Evolutionary conservation across 1,140 invertebrate genomes (phyloP), one percentile per base, ranked within the genome.

Genomic region (Nylanderia fulva): DNA sequence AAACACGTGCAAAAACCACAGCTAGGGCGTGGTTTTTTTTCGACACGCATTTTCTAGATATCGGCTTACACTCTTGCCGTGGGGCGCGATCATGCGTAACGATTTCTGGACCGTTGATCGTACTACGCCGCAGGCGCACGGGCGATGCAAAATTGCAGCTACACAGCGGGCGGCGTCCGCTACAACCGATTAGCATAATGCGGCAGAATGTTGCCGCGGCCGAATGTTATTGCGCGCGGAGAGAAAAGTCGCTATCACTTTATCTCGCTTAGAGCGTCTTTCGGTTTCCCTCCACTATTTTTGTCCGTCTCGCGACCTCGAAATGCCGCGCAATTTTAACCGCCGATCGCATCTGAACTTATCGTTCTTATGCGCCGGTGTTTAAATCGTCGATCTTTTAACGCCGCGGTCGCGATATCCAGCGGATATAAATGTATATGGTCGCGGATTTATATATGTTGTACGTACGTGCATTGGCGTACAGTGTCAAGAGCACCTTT

Each of bases 61-160:
- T 82, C 64, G 42, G 56, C 52, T 77, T 58, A 42, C 72, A 56
- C 60, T 13, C 27, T n/a, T 68, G 66, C 66, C 52, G 36, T 21
- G 36, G 54, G 72, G 29, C 68, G 64, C 79, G 87, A 85, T 87
- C 87, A 61, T 66, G 87, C 86, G 86, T 88, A 87, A 88, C 66
- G 68, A 85, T 87, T 85, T 79, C 86, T 87, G 54, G 82, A 87
- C 80, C 61, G 72, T 85, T 75, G 86, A 85, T 87, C 74, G 66
- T 45, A 29, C 58, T 72, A 21, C 60, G 33, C 64, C 77, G 27
- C 21, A 13, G 39, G 56, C 60, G 27, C 15, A 27, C 18, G 24
- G 39, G 13, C 66, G 77, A 58, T 45, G 54, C 68, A 18, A 83
- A 83, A 86, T 83, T 83, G 45, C 84, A 58, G 1, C 45, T 15